Conservation (phyloP, 1,140 invertebrate species). For the Neodiprion fabricii region DNA sequence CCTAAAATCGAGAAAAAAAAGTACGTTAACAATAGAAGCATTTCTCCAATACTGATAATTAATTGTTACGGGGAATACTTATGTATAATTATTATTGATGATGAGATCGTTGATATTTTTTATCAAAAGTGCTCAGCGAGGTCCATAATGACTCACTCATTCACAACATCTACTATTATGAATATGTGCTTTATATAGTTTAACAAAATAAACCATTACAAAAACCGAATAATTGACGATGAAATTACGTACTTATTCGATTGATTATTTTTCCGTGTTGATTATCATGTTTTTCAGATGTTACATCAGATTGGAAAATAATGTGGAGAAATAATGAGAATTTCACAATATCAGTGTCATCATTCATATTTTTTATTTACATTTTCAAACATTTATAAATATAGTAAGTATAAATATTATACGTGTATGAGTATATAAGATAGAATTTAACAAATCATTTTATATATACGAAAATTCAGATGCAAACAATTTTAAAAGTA, state of each 20-base stretch:
- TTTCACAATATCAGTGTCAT: not conserved
- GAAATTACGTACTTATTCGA: too few species aligned
- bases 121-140: conserved; percentile 51
- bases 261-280: too few species aligned
- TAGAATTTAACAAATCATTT: not conserved
- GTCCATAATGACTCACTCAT: conserved; percentile 38
- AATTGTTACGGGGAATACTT: conserved; percentile 12
- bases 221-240: conserved; percentile 26
- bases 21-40: not conserved
- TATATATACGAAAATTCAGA: not conserved
- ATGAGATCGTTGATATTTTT: conserved; percentile 43
- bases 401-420: conserved; percentile 4
- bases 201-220: conserved; percentile 52
- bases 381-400: conserved; percentile 4
- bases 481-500: not conserved
- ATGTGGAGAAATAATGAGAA: too few species aligned
- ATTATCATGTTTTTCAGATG: too few species aligned
- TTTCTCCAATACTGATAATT: conserved; percentile 10
- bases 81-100: conserved; percentile 19
- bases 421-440: not conserved
- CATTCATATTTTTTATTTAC: not conserved
- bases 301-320: too few species aligned
- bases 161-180: conserved; percentile 44
- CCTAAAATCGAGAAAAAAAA: conserved; percentile 9
- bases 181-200: conserved; percentile 54